A percentile compares a stretch with the other conserved stretches of the same genome.
These are phyloP conservation scores for Pardosa pseudoannulata DNA, from an alignment of 2,888 invertebrate species.

Conservation along the genomic window DNA sequence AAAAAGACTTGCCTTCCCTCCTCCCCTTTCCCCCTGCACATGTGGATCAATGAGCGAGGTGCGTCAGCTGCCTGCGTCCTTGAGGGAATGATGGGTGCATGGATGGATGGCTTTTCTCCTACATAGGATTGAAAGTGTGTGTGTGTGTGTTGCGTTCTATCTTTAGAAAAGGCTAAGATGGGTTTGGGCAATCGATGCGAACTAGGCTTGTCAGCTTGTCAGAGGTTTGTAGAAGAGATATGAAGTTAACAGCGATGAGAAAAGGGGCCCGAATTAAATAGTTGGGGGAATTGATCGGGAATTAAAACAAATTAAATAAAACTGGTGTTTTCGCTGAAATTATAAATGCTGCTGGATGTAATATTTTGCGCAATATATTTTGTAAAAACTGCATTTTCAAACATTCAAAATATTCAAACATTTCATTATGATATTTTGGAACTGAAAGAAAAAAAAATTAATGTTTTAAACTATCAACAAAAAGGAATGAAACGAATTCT, in stretches of 20 bases:
- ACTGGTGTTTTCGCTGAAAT: no score
- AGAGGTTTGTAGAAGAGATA: neutral
- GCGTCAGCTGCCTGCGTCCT: conserved; percentile 67
- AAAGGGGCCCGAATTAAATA: no score
- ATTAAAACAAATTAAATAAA: no score
- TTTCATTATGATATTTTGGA: no score
- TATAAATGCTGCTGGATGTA: no score
- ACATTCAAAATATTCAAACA: no score
- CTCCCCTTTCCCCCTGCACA: neutral
- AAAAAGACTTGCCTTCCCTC: neutral
- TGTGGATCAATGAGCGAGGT: conserved; percentile 54
- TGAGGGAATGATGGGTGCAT: conserved; percentile 44
- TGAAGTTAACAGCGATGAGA: neutral
- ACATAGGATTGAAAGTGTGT: conserved; percentile 11
- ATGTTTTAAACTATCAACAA: no score
- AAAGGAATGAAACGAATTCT: no score
- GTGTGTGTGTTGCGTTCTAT: conserved; percentile 47
- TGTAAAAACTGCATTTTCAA: no score
- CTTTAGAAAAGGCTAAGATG: conserved; percentile 58
- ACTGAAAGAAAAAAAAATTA: no score
- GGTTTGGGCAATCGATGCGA: neutral
- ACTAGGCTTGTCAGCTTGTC: conserved; percentile 1
- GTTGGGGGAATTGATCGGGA: no score
- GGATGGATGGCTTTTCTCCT: conserved; percentile 23
- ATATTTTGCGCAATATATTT: no score